Percentiles rank a stretch among this genome's conserved stretches.
Evolutionary conservation across 1,140 invertebrate genomes (phyloP).

Genomic region (Drosophila neocordata): DNA sequence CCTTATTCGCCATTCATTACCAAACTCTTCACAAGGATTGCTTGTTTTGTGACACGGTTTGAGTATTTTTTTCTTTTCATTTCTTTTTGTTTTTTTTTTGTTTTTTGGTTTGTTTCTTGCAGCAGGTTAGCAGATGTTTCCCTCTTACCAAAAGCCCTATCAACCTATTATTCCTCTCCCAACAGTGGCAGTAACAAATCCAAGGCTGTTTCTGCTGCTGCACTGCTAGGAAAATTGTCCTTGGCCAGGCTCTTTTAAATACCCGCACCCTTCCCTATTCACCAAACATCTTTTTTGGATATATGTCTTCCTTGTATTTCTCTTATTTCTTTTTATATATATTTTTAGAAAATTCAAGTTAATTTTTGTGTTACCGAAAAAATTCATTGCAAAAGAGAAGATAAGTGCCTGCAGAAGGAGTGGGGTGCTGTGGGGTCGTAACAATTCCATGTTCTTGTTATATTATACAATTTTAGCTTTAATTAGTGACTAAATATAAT

Average conservation of each 20-base stretch:
- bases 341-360: background rate
- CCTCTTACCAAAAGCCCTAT: background rate
- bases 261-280: background rate
- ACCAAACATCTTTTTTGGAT: no score
- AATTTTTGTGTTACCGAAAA: background rate
- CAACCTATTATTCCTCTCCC: background rate
- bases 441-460: background rate
- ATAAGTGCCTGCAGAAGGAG: background rate
- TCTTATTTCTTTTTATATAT: background rate
- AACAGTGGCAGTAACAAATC: background rate
- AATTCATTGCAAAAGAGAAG: background rate
- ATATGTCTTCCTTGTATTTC: background rate
- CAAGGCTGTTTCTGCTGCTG: conserved; percentile 1
- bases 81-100: background rate
- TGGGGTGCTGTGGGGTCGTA: no score
- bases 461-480: background rate
- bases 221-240: background rate
- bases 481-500: background rate
- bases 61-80: background rate
- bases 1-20: background rate
- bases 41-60: conserved; percentile 12
- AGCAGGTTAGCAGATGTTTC: conserved; percentile 5
- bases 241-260: background rate
- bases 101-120: background rate
- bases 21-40: conserved; percentile 1